Percentiles rank a stretch among this genome's conserved stretches.
Evolutionary conservation across 2,113 vertebrate genomes (phyloP).

Genomic region (Carlito syrichta): DNA sequence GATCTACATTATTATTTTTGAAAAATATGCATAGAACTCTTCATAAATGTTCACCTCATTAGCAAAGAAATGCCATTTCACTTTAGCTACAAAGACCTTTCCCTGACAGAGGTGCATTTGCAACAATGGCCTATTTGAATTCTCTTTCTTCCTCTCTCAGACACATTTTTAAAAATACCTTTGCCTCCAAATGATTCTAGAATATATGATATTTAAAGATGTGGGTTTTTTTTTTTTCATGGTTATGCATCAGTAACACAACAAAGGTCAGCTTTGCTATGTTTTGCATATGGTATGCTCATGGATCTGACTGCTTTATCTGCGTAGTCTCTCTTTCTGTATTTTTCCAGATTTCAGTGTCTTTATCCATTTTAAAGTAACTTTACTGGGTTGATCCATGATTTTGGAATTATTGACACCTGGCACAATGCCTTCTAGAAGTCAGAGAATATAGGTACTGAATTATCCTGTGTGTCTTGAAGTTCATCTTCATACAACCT

Average conservation of each 20-base stretch:
- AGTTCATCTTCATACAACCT: background rate
- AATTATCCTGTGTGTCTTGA: background rate
- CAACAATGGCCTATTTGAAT: constrained; percentile 30
- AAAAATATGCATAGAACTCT: constrained; percentile 48
- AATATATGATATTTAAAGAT: constrained; percentile 24
- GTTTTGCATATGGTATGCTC: background rate
- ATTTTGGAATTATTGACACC: background rate
- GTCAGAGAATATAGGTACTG: background rate
- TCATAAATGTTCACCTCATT: constrained; percentile 23
- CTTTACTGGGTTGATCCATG: background rate
- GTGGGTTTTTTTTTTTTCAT: background rate
- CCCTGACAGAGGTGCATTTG: background rate
- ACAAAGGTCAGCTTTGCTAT: constrained; percentile 30
- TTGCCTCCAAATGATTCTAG: background rate
- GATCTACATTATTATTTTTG: constrained; percentile 36
- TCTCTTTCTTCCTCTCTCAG: constrained; percentile 34
- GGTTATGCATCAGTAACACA: background rate
- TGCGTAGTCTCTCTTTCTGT: background rate
- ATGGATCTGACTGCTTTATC: background rate
- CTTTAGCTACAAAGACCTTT: constrained; percentile 47
- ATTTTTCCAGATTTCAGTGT: background rate
- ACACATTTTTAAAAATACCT: background rate
- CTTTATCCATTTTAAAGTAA: background rate
- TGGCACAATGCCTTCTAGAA: background rate
- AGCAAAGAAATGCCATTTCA: background rate